Evolutionary conservation across 1,140 invertebrate species (phyloP).

Genomic region (Delia radicum): DNA sequence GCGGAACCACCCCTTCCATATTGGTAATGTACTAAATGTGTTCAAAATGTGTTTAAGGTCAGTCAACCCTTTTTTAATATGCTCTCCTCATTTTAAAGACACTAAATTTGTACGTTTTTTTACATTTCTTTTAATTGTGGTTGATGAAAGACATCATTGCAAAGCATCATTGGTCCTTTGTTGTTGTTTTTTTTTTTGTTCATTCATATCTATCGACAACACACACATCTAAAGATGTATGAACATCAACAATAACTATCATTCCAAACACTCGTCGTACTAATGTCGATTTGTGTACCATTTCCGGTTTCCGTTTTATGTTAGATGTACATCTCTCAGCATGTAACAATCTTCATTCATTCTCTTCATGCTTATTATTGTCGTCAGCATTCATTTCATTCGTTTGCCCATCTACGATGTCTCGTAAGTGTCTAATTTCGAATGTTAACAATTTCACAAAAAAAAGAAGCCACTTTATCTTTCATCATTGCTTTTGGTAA

Average conservation of each 20-base stretch:
- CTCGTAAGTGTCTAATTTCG: constrained; percentile 3
- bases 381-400: background rate
- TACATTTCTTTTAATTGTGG: constrained; percentile 5
- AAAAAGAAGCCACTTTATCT: background rate
- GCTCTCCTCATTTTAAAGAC: background rate
- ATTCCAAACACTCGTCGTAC: background rate
- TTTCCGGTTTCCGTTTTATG: constrained; percentile 14
- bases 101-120: background rate
- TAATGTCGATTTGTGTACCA: constrained; percentile 10
- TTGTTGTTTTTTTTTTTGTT: background rate
- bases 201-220: background rate
- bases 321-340: background rate
- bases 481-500: background rate
- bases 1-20: background rate
- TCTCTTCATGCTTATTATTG: constrained; percentile 6
- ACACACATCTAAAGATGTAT: background rate
- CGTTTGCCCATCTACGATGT: no score
- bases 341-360: background rate
- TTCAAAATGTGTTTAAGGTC: background rate
- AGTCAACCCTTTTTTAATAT: constrained; percentile 13
- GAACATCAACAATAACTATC: background rate
- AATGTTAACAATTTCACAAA: background rate
- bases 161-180: constrained; percentile 7
- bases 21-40: background rate
- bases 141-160: constrained; percentile 9